These are phyloP conservation scores for Trichopoda pennipes DNA, from an alignment of 2,888 invertebrate species.

Conservation along the genomic window DNA sequence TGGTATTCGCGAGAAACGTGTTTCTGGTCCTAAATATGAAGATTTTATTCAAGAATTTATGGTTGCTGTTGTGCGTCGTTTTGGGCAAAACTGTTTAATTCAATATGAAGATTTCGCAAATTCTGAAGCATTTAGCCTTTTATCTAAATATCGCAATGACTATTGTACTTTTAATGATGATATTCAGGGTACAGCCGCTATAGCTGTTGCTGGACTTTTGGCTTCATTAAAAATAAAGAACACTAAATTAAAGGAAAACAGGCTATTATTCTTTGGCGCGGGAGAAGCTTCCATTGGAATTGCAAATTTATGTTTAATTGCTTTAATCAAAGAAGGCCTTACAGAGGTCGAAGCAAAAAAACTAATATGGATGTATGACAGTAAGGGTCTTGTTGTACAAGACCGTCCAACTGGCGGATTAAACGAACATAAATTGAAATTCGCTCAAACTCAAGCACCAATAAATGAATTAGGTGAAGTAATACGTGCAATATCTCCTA, in stretches of 20 bases:
- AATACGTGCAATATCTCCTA: slow-evolving; percentile 90
- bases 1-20: slow-evolving; percentile 92
- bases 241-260: slow-evolving; percentile 90
- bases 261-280: slow-evolving; percentile 96
- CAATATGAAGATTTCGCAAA: slow-evolving; percentile 99
- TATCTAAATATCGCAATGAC: slow-evolving; percentile 92
- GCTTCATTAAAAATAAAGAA: slow-evolving; percentile 92
- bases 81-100: slow-evolving; percentile 92
- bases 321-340: slow-evolving; percentile 93
- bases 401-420: slow-evolving; percentile 91
- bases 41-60: slow-evolving; percentile 98
- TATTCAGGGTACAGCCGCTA: slow-evolving; percentile 98
- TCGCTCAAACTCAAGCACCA: slow-evolving; percentile 89
- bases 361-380: slow-evolving; percentile 97
- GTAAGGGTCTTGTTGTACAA: slow-evolving; percentile 95
- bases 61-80: slow-evolving; percentile 92
- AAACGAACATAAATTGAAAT: slow-evolving; percentile 89
- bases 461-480: slow-evolving; percentile 90
- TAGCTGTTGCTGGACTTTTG: slow-evolving; percentile 95
- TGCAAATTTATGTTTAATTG: slow-evolving; percentile 95
- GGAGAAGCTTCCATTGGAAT: slow-evolving; percentile 98
- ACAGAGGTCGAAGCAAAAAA: slow-evolving; percentile 87
- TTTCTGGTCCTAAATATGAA: slow-evolving; percentile 92
- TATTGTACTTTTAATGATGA: slow-evolving; percentile 99
- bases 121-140: slow-evolving; percentile 95